phyloP scores from a whole-genome alignment of 2,797 vertebrate genomes.

The Semotilus atromaculatus region DNA sequence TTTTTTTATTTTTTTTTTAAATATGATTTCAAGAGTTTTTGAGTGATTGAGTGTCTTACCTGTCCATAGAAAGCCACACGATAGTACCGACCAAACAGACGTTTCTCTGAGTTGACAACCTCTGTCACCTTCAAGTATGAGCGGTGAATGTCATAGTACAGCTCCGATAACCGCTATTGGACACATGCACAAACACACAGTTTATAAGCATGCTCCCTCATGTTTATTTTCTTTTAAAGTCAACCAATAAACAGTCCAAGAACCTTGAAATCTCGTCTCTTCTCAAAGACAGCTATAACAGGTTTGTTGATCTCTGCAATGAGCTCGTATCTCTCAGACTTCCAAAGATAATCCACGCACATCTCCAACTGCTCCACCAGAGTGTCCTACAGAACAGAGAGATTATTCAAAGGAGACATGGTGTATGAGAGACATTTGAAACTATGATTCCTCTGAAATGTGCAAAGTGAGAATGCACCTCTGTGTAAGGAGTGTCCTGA shows the following conservation, averaged over 20 bases:
- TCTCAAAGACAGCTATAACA: slow-evolving; percentile 96
- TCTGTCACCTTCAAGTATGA: slow-evolving; percentile 97
- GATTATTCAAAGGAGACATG: not conserved
- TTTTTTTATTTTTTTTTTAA: not conserved
- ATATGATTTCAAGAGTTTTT: not conserved
- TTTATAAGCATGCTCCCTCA: not conserved
- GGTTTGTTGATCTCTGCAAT: slow-evolving; percentile 98
- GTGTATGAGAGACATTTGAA: not conserved
- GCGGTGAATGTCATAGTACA: slow-evolving; percentile 97
- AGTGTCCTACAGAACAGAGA: slow-evolving; percentile 79
- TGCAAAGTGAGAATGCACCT: slow-evolving; percentile 75
- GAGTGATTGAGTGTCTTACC: slow-evolving; percentile 74
- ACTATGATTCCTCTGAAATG: not conserved
- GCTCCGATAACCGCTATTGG: slow-evolving; percentile 87
- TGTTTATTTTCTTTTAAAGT: not conserved
- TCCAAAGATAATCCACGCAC: slow-evolving; percentile 97
- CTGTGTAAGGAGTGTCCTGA: slow-evolving; percentile 96
- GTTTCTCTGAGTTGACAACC: slow-evolving; percentile 95
- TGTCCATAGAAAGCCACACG: slow-evolving; percentile 97
- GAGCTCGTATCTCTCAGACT: slow-evolving; percentile 94
- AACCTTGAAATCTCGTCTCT: slow-evolving; percentile 96
- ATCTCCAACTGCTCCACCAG: slow-evolving; percentile 95
- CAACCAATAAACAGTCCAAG: not conserved
- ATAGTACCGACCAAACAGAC: slow-evolving; percentile 95
- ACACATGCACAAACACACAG: not conserved